phyloP scores from a whole-genome alignment of 2,888 invertebrate species.

The Taphrorychus bicolor region DNA sequence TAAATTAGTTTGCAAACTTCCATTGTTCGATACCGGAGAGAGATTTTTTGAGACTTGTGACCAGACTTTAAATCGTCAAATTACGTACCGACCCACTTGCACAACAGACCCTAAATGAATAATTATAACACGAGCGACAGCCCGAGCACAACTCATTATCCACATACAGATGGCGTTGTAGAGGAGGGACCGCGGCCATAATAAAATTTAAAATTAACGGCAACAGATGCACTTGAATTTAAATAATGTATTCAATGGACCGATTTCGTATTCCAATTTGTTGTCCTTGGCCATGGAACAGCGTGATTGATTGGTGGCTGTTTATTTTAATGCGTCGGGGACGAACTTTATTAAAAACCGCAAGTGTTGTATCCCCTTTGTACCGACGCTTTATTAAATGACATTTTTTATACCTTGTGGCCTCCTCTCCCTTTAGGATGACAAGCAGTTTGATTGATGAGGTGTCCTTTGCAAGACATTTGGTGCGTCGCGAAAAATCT shows the following conservation, averaged over 20 bases:
- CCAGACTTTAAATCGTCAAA: too few relatives aligned
- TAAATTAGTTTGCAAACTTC: too few relatives aligned
- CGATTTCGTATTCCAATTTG: conserved; percentile 26
- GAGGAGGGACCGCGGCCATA: conserved; percentile 17
- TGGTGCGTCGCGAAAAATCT: background rate
- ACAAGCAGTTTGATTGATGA: conserved; percentile 21
- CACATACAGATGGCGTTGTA: conserved; percentile 32
- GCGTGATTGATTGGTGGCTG: conserved; percentile 35
- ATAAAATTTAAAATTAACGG: conserved; percentile 30
- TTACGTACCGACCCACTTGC: too few relatives aligned
- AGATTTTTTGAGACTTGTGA: too few relatives aligned
- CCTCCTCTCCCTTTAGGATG: background rate
- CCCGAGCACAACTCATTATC: too few relatives aligned
- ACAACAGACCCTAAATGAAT: too few relatives aligned
- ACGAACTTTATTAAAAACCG: conserved; percentile 36
- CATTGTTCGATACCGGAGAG: too few relatives aligned
- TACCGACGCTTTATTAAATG: conserved; percentile 25
- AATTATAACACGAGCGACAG: too few relatives aligned
- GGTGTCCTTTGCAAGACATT: conserved; percentile 10
- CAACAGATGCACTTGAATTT: conserved; percentile 40
- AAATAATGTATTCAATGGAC: conserved; percentile 27
- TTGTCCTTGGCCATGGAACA: conserved; percentile 17
- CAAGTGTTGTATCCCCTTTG: conserved; percentile 23
- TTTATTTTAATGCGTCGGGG: conserved; percentile 28
- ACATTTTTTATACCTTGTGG: conserved; percentile 21